Evolutionary conservation across 2,888 invertebrate species (phyloP).

Genomic region (Oscheius myriophilus): DNA sequence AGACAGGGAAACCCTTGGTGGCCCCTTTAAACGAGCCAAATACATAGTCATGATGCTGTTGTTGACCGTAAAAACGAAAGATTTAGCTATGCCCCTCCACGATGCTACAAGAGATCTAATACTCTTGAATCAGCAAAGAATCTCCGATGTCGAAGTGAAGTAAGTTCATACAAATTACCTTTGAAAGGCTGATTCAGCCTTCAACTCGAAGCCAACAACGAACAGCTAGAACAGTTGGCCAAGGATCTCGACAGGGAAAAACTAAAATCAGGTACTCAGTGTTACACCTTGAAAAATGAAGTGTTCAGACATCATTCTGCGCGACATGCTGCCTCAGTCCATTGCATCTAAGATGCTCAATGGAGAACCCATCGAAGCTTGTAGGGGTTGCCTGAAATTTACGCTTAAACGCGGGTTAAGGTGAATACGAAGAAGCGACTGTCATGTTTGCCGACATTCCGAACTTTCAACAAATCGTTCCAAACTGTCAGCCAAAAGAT

Average conservation of each 20-base stretch:
- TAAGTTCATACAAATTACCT: constrained; percentile 28
- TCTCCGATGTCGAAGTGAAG: constrained; percentile 69
- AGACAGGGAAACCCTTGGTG: too few relatives aligned
- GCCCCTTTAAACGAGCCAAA: too few relatives aligned
- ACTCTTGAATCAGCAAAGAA: constrained; percentile 67
- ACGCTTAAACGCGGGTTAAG: constrained; percentile 8
- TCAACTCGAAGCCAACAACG: constrained; percentile 71
- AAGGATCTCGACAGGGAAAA: constrained; percentile 66
- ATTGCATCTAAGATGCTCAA: constrained; percentile 69
- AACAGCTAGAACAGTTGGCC: constrained; percentile 70
- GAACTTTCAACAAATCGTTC: constrained; percentile 71
- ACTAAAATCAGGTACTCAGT: constrained; percentile 56
- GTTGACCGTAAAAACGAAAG: too few relatives aligned
- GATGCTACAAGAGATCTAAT: constrained; percentile 70
- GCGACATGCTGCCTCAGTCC: constrained; percentile 70
- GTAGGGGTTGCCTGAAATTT: constrained; percentile 36
- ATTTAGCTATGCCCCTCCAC: constrained; percentile 66
- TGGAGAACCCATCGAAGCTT: constrained; percentile 69
- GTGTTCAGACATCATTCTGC: constrained; percentile 60
- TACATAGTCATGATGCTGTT: too few relatives aligned
- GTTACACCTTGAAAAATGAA: neutral
- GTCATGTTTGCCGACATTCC: constrained; percentile 72
- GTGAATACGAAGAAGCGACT: constrained; percentile 62
- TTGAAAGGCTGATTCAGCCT: constrained; percentile 57
- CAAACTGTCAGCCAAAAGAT: constrained; percentile 69